phyloP scores from a whole-genome alignment of 2,113 vertebrate species.

The Pedionomus torquatus region DNA sequence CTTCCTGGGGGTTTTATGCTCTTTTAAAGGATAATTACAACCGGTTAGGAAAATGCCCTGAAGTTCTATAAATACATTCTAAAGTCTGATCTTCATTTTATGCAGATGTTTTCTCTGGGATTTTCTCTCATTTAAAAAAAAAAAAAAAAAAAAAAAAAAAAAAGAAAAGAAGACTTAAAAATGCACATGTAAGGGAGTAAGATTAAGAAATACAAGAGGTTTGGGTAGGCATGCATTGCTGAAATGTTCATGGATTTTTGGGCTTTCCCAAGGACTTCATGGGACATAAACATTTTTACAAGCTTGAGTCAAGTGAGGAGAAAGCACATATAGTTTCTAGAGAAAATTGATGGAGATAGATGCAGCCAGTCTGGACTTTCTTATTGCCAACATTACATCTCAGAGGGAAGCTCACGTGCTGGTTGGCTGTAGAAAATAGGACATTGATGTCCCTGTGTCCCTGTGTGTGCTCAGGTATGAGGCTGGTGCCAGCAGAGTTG shows the following conservation, averaged over 20 bases:
- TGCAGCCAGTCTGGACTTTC: not conserved
- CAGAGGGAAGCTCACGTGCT: not conserved
- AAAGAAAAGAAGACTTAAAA: not conserved
- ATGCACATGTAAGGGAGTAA: not conserved
- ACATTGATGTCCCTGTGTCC: not conserved
- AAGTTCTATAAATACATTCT: constrained; percentile 18
- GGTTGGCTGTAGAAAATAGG: not conserved
- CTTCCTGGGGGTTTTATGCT: constrained; percentile 3
- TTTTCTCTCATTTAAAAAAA: not conserved
- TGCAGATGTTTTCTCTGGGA: not conserved
- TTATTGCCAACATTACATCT: not conserved
- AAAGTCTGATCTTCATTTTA: not conserved
- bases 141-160: not conserved
- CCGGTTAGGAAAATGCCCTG: not conserved
- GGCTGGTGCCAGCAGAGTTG: not conserved
- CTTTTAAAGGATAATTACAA: constrained; percentile 18
- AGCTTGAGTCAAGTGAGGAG: not conserved
- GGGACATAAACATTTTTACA: not conserved
- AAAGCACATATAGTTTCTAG: not conserved
- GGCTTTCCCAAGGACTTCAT: not conserved
- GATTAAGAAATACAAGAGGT: not conserved
- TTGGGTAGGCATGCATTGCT: not conserved
- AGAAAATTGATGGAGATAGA: not conserved
- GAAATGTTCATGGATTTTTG: not conserved
- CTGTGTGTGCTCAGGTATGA: not conserved